phyloP scores from a whole-genome alignment of 2,113 vertebrate genomes.

The Entomyzon cyanotis region DNA sequence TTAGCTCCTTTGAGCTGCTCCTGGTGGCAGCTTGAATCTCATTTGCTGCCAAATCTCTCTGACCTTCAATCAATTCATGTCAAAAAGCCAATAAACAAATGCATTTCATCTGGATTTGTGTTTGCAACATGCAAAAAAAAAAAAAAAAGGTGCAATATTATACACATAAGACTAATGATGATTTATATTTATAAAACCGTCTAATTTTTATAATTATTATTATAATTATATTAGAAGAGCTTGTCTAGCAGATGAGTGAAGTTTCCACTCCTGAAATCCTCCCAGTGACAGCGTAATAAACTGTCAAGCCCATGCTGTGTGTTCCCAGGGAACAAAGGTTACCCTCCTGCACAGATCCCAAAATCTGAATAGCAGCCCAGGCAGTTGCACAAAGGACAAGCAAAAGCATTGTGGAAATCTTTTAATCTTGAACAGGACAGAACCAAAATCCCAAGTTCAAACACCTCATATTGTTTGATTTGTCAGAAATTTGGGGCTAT shows the following conservation, averaged over 20 bases:
- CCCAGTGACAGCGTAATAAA: background rate
- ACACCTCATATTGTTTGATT: background rate
- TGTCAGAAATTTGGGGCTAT: background rate
- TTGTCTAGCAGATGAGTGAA: background rate
- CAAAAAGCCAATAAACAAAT: background rate
- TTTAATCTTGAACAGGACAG: background rate
- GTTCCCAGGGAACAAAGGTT: background rate
- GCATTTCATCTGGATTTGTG: background rate
- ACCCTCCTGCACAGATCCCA: background rate
- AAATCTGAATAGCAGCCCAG: background rate
- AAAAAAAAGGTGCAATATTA: background rate
- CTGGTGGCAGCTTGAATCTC: background rate
- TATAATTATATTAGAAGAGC: background rate
- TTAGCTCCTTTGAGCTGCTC: background rate
- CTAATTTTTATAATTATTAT: background rate
- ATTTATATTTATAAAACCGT: background rate
- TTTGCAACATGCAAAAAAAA: background rate
- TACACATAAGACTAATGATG: background rate
- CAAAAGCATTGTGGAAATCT: background rate
- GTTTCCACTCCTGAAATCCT: background rate
- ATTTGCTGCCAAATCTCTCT: background rate
- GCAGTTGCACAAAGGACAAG: background rate
- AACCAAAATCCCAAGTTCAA: background rate
- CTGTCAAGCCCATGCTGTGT: background rate
- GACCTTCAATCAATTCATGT: constrained; percentile 5